A percentile compares a stretch with the other conserved stretches of the same genome.
phyloP scores from a whole-genome alignment of 2,888 invertebrate genomes.

The Epinotia ramella region DNA sequence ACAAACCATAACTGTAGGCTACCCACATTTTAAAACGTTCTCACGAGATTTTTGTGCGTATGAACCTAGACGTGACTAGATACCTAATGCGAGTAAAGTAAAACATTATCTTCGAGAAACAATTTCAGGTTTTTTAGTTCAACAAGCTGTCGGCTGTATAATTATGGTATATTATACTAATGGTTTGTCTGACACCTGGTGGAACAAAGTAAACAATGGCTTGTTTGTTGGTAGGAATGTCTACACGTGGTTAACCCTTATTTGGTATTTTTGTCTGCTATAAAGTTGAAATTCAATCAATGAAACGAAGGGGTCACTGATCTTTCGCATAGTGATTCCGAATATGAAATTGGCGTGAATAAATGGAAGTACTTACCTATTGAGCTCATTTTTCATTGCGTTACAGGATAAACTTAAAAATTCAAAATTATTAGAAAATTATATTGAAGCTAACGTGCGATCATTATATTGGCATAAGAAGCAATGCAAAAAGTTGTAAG shows the following conservation, averaged over 20 bases:
- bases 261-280: constrained; percentile 1
- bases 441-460: constrained; percentile 11
- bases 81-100: constrained; percentile 7
- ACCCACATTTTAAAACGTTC: constrained; percentile 12
- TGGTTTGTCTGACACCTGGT: not conserved
- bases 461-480: constrained; percentile 34
- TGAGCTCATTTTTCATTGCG: not conserved
- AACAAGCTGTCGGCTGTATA: no score
- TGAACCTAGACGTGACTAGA: constrained; percentile 1
- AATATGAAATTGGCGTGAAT: not conserved
- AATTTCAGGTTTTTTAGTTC: not conserved
- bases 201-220: not conserved
- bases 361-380: not conserved
- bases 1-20: constrained; percentile 19
- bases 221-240: not conserved
- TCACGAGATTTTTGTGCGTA: constrained; percentile 17
- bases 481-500: constrained; percentile 20
- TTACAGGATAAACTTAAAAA: not conserved
- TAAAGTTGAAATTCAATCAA: not conserved
- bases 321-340: not conserved
- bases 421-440: constrained; percentile 8
- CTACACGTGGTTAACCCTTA: not conserved
- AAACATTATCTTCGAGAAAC: constrained; percentile 3
- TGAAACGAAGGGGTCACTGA: not conserved
- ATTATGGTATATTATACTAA: no score